Evolutionary conservation across 2,888 invertebrate species (phyloP), one percentile per base, ranked within the genome.

Genomic region (Cybosia mesomella): DNA sequence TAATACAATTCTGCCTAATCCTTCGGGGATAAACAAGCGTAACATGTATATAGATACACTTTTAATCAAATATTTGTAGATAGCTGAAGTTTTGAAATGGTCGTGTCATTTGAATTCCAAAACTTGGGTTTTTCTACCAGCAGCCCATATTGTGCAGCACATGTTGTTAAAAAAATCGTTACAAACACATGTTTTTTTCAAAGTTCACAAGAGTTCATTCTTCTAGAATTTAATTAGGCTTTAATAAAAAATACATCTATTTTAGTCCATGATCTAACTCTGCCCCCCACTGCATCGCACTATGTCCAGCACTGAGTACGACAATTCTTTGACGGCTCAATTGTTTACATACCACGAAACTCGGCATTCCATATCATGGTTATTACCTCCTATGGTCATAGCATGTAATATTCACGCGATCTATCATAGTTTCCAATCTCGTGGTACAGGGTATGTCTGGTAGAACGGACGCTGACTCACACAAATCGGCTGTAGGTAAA

Each of bases 381-480:
- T 60, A 49, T 59, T 22, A 39, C 1, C 36, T 54, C 36, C 36
- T 36, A 59, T 66, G 7, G 8, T 28, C 5, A 55, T 61, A 54
- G 54, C 34, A 11, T 22, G 43, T 28, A 43, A 59, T n/a, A 32
- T 28, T 62, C 57, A 49, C 53, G 58, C 15, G n/a, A 24, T 58
- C 24, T 62, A 49, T 15, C 58, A 22, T 66, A 66, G 22, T 65
- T 68, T 15, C 53, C 43, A 70, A 54, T 73, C 21, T 24, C 70
- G 68, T 80, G 68, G 79, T 87, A 86, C 77, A 62, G 72, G 81
- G 81, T 68, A 67, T 70, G 76, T 78, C 77, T 81, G 79, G 88
- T 86, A 89, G 87, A 89, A 84, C 85, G 89, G 87, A 90, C 90
- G 86, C 83, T 92, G 92, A 92, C 82, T 92, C 92, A 92, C 80